A percentile compares a stretch with the other conserved stretches of the same genome.
Evolutionary conservation across 2,888 invertebrate genomes (phyloP).

Genomic region (Apomyelois bistriatella): DNA sequence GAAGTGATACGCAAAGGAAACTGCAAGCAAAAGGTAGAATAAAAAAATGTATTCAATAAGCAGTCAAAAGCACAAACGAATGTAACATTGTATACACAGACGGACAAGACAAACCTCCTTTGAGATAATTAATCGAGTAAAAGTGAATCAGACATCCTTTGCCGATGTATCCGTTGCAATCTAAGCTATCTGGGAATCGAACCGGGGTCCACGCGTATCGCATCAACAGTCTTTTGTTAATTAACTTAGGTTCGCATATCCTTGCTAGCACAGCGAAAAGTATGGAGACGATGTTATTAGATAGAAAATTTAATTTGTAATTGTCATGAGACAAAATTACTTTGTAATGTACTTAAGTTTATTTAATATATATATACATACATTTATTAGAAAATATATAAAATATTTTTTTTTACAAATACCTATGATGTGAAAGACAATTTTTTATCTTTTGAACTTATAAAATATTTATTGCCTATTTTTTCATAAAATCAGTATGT

Average conservation of each 20-base stretch:
- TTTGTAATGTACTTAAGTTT: too few species aligned
- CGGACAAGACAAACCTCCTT: not conserved
- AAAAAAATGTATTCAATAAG: not conserved
- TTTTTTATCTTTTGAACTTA: too few species aligned
- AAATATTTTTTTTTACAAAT: too few species aligned
- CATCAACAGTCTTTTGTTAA: constrained; percentile 67
- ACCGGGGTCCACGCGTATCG: constrained; percentile 41
- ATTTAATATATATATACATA: too few species aligned
- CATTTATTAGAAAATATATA: too few species aligned
- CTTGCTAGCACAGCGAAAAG: constrained; percentile 40
- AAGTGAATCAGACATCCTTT: not conserved
- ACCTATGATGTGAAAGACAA: too few species aligned
- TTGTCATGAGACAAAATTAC: too few species aligned
- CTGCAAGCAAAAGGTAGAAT: too few species aligned
- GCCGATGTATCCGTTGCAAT: constrained; percentile 3
- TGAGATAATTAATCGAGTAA: constrained; percentile 7
- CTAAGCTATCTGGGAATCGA: constrained; percentile 23
- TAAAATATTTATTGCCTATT: too few species aligned
- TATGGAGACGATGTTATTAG: not conserved
- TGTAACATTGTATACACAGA: constrained; percentile 1
- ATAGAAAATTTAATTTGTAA: not conserved
- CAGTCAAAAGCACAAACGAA: not conserved
- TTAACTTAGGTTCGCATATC: constrained; percentile 68
- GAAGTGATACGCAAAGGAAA: too few species aligned
- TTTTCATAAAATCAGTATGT: too few species aligned